phyloP scores from a whole-genome alignment of 2,888 invertebrate species.

The Allophyes oxyacanthae region DNA sequence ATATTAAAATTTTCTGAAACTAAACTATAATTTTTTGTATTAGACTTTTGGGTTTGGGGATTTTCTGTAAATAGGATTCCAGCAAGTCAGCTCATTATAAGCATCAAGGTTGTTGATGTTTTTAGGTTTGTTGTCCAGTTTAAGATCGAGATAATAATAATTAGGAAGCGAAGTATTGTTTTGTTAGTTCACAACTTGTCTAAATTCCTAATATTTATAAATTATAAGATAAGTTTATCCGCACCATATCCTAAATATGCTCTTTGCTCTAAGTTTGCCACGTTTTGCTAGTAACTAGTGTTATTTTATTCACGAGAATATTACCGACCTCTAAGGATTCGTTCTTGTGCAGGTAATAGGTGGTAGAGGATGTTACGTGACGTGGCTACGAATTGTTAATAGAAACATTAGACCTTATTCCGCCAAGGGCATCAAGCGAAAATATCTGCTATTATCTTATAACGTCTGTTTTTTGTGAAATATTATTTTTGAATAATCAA shows the following conservation, averaged over 20 bases:
- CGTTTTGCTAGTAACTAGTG: conserved; percentile 39
- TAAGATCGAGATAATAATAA: too few species aligned
- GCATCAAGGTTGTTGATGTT: not conserved
- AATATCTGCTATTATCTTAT: not conserved
- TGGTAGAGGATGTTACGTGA: conserved; percentile 61
- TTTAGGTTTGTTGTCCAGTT: too few species aligned
- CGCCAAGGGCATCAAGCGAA: conserved; percentile 5
- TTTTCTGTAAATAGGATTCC: not conserved
- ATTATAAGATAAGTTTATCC: too few species aligned
- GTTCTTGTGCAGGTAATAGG: conserved; percentile 65
- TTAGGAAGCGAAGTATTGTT: too few species aligned
- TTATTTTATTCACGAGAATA: conserved; percentile 67
- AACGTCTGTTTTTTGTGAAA: not conserved
- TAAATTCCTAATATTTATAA: not conserved
- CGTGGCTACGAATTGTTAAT: conserved; percentile 55
- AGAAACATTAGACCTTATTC: conserved; percentile 36
- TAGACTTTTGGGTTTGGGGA: not conserved
- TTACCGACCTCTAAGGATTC: conserved; percentile 56
- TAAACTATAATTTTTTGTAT: conserved; percentile 10
- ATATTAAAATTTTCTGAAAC: conserved; percentile 39
- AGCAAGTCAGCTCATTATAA: conserved; percentile 4
- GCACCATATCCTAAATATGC: too few species aligned
- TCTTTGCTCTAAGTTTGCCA: conserved; percentile 19
- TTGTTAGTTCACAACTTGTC: too few species aligned
- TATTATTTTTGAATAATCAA: too few species aligned